Evolutionary conservation across 2,888 invertebrate genomes (phyloP), one percentile per base, ranked within the genome.

Genomic region (Drosophila yooni): DNA sequence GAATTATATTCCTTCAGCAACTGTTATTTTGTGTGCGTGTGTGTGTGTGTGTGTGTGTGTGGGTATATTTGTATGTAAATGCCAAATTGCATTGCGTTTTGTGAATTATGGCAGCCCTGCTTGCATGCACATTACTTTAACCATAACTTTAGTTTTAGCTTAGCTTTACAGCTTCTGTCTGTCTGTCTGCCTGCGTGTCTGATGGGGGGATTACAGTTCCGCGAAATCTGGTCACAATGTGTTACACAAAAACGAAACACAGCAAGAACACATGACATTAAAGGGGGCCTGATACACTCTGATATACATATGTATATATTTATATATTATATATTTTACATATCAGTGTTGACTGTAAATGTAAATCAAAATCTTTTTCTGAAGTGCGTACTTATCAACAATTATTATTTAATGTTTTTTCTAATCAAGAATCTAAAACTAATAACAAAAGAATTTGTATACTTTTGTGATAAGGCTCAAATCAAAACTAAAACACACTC

Each of bases 221-320:
- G 68, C 79, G 76, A 88, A 87, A 87, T 87, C 81, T 88, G 87
- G 76, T 63, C 76, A 82, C 87, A 87, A 88, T 87, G 77, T 87
- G 88, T 82, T 83, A 72, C 78, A 81, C 68, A 79, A 50, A 59
- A 60, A 76, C 21, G 46, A 38, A 66, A 79, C 56, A 64, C 34
- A 61, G 48, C 53, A 38, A 59, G 21, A 68, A 73, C 66, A 59
- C 62, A 65, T 79, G 81, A 70, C 75, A 75, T 25, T 8, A 1
- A 25, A 43, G 69, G 52, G 36, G 51, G 56, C 56, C 33, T 52
- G 38, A 51, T 60, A 53, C 60, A 51, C 36, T 70, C 43, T 18
- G 60, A 54, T 70, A 66, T 25, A 10, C 27, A 33, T 33, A 10
- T 33, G 5, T 25, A 40, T 11, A 21, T 27, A 36, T 18, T 15